Evolutionary conservation across 2,797 vertebrate species (phyloP), one percentile per base, ranked within the genome.

Genomic region (Peromyscus melanophrys): DNA sequence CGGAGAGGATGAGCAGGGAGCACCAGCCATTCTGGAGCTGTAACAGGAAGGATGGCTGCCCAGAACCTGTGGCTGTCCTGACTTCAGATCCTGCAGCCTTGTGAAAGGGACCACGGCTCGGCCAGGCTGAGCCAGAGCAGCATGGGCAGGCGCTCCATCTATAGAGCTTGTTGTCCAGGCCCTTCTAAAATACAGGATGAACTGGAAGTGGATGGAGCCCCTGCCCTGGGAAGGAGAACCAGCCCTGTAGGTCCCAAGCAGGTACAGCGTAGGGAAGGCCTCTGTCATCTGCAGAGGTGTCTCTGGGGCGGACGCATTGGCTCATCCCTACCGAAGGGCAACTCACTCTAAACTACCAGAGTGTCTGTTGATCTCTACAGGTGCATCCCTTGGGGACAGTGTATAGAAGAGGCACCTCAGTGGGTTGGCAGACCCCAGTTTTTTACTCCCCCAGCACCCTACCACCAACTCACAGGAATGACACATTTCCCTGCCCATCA

Each of bases 131-230:
- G 49, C 13, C 16, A 27, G 31, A 63, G 59, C 78, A n/a, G 69
- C 6, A 1, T 7, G 11, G 52, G 14, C 31, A 63, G 59, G 11
- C 23, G 0, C 16, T 0, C 46, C 17, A 1, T n/a, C 9, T 14
- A 37, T 2, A 11, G 81, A 19, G n/a, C 55, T 4, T 23, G 4
- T 25, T 23, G 7, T 25, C 19, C 55, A 31, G 17, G 7, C 1
- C 25, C 57, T 67, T 71, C 12, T 8, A 1, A 4, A 69, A 25
- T 14, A 0, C 6, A 29, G 10, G 29, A 8, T 43, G 57, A n/a
- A 21, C 69, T 7, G 1, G 61, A 14, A 71, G 63, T 1, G 2
- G n/a, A 25, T 6, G 14, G 34, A 78, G 40, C 10, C 4, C 16
- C 61, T 27, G 71, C 52, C 14, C 61, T 78, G 67, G 19, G 31